phyloP scores from a whole-genome alignment of 2,113 vertebrate genomes.

The Phrynosoma blainvillii region DNA sequence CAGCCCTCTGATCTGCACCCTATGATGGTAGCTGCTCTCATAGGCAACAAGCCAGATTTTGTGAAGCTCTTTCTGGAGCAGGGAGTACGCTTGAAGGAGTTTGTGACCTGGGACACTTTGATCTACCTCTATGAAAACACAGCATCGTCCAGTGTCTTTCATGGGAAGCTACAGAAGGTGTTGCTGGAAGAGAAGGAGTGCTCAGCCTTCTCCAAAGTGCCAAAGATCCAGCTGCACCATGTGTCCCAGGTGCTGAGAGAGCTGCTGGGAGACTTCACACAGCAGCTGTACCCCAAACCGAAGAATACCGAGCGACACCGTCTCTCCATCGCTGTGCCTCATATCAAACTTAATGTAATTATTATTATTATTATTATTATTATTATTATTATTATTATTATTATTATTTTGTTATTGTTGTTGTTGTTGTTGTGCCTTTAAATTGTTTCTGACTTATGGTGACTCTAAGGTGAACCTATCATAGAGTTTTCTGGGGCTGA shows the following conservation, averaged over 20 bases:
- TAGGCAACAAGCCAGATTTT: conserved; percentile 90
- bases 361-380: too few relatives aligned
- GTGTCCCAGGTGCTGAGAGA: conserved; percentile 87
- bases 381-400: too few relatives aligned
- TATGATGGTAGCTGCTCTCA: conserved; percentile 88
- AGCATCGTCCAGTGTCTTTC: conserved; percentile 83
- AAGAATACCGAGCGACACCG: conserved; percentile 54
- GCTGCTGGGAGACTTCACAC: conserved; percentile 87
- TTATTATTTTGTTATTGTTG: too few relatives aligned
- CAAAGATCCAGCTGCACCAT: conserved; percentile 75
- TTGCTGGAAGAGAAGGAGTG: conserved; percentile 68
- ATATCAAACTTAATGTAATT: conserved; percentile 73
- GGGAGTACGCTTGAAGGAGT: conserved; percentile 85
- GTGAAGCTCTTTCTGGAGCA: conserved; percentile 93
- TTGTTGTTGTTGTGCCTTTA: too few relatives aligned
- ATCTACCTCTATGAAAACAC: conserved; percentile 84
- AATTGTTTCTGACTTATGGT: too few relatives aligned
- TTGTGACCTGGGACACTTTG: conserved; percentile 82
- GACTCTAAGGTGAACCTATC: too few relatives aligned
- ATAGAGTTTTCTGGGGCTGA: too few relatives aligned
- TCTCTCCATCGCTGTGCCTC: conserved; percentile 61
- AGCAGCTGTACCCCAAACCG: conserved; percentile 80
- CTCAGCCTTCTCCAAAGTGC: conserved; percentile 1
- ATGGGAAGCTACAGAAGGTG: conserved; percentile 83
- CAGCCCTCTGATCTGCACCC: conserved; percentile 90